phyloP scores from a whole-genome alignment of 2,113 vertebrate genomes.

The Hippocampus mohnikei region DNA sequence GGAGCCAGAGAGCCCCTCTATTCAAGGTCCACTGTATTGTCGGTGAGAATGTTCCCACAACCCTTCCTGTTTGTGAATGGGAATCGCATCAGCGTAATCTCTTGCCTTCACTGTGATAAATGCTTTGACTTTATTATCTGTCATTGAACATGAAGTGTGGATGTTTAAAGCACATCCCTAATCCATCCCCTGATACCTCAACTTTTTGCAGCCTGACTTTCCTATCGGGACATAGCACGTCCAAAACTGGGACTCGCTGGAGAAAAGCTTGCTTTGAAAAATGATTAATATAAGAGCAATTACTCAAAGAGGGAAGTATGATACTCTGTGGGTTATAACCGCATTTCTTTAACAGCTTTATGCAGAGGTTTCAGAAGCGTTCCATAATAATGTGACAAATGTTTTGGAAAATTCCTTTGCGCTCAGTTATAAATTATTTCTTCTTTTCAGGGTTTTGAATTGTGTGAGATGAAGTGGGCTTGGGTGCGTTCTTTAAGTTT shows the following conservation, averaged over 20 bases:
- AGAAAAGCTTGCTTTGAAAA: conserved; percentile 8
- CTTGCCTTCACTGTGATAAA: conserved; percentile 47
- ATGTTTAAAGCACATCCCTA: conserved; percentile 41
- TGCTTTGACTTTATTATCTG: conserved; percentile 39
- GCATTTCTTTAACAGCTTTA: conserved; percentile 5
- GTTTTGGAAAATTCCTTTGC: neutral
- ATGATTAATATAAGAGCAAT: conserved; percentile 1
- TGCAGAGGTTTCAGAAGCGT: conserved; percentile 3
- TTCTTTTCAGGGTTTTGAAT: neutral
- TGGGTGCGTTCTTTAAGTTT: neutral
- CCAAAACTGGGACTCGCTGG: neutral
- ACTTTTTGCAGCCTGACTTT: conserved; percentile 16
- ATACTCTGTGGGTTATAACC: neutral
- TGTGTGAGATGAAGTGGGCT: neutral
- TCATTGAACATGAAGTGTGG: conserved; percentile 19
- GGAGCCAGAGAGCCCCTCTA: conserved; percentile 22
- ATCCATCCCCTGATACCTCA: conserved; percentile 29
- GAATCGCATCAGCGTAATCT: conserved; percentile 26
- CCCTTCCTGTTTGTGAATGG: conserved; percentile 32
- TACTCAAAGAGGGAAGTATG: neutral
- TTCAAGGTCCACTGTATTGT: conserved; percentile 42
- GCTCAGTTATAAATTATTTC: neutral
- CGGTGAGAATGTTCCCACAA: conserved; percentile 14
- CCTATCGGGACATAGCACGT: neutral
- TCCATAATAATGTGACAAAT: conserved; percentile 4